Evolutionary conservation across 2,888 invertebrate genomes (phyloP), one percentile per base, ranked within the genome.

Genomic region (Gonocerus acuteangulatus): DNA sequence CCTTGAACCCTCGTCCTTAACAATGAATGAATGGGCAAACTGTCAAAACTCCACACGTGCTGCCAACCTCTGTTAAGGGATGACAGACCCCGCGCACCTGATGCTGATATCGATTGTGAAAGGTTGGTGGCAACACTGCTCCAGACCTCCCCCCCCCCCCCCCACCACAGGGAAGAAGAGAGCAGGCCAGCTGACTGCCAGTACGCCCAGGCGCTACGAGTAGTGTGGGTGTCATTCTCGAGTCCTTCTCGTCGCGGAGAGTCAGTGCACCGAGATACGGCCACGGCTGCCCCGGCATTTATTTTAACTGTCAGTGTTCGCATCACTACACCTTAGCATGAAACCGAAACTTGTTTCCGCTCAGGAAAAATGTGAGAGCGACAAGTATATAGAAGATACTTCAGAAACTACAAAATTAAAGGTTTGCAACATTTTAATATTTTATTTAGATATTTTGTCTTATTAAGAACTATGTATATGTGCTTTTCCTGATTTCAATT

Each of bases 331-430:
- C 4, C n/a, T 11, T 9, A 54, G 19, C 34, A 62, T 62, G 62
- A 62, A 62, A 23, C 62, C 42, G 18, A 62, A 62, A 62, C 58
- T 62, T 7, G 47, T 13, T n/a, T 11, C 18, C 18, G 34, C 54
- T 51, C 42, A 45, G 54, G 42, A 21, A 49, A 59, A 36, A 48
- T 58, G 32, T 15, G 62, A 62, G 23, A 18, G 49, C 3, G 51
- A 45, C 34, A 15, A 52, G 16, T 32, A 48, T 23, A 19, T 48
- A 4, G 59, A 59, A 21, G 62, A 62, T 13, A 45, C 45, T 27
- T 21, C 22, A 9, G 59, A 52, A 51, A 52, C 59, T 3, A 27
- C 48, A 1, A 47, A 59, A 19, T 47, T 54, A n/a, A 58, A 62
- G 62, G 62, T 62, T 47, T 2, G 45, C 32, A 18, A n/a, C n/a